Base-by-base conservation (phyloP, 1,140 invertebrate species). In the Mycetomoellerius zeteki region DNA sequence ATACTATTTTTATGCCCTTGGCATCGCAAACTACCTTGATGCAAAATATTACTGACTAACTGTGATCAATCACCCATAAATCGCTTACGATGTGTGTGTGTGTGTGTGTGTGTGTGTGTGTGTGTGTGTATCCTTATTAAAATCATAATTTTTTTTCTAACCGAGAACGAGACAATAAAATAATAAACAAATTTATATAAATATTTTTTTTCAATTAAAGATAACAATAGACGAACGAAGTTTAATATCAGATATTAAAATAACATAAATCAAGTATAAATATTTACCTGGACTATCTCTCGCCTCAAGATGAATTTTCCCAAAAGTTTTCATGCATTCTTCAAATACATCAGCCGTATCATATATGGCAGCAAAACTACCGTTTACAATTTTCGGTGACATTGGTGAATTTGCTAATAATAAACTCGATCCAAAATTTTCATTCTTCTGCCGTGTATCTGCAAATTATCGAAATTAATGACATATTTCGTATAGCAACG, bases 321-420 rank as follows among this genome's bases (percentile, higher is more conserved):
- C 96, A 89, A 97, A 97, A n/a, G 97, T 97, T 91, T 97, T 97
- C 72, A 97, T 97, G 94, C 97, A 98, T 86, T 98, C 98, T 27
- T 97, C 97, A 69, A 99, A 96, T 19, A 98, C 96, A 91, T 98
- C 98, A 75, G 97, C 97, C 50, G 98, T 98, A 93, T 99, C 99
- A 92, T 99, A 99, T 85, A 99, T 98, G 8, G 99, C 99, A 0
- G 98, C 99, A 95, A 99, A 99, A 88, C 98, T 99, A 0, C 98
- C 99, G 92, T 99, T 99, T 8, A 99, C 98, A 24, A 99, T 98
- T 96, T 99, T 99, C 0, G 99, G 99, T 33, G 98, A 99, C 97
- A 99, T 98, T 1, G 99, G 99, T 30, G 98, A 98, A 94, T 99
- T 99, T 12, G 99, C 97, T 33, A 99, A 95, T 21, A 99, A 96